These are phyloP conservation scores for Cerceris ruficornis DNA, from an alignment of 2,888 invertebrate genomes.

Conservation along the genomic window DNA sequence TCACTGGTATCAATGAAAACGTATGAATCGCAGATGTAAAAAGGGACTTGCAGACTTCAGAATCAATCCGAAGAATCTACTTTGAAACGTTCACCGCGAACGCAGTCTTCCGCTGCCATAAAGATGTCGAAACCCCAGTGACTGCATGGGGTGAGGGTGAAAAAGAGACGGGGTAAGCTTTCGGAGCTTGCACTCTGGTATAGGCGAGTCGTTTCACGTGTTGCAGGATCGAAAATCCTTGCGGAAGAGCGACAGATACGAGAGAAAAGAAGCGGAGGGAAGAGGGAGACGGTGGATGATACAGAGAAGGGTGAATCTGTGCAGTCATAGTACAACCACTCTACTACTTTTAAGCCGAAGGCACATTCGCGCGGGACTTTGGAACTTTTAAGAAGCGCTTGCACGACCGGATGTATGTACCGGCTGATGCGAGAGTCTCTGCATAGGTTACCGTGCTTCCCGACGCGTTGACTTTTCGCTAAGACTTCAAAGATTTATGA, in stretches of 20 bases:
- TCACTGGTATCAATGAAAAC: no score
- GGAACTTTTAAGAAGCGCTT: slow-evolving; percentile 71
- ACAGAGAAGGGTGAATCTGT: slow-evolving; percentile 35
- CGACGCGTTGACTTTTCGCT: slow-evolving; percentile 24
- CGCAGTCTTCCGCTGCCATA: slow-evolving; percentile 35
- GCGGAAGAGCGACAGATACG: slow-evolving; percentile 9
- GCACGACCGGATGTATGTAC: slow-evolving; percentile 56
- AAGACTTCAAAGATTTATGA: slow-evolving; percentile 14
- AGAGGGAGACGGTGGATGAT: slow-evolving; percentile 19
- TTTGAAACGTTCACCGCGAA: slow-evolving; percentile 14
- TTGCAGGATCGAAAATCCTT: slow-evolving; percentile 50
- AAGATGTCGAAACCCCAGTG: slow-evolving; percentile 36
- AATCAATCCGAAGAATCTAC: background rate
- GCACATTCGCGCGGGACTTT: slow-evolving; percentile 57
- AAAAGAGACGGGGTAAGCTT: slow-evolving; percentile 22
- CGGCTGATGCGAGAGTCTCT: slow-evolving; percentile 52
- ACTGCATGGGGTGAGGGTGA: slow-evolving; percentile 30
- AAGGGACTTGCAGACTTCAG: background rate
- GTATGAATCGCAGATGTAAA: no score
- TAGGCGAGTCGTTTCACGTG: slow-evolving; percentile 61
- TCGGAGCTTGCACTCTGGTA: slow-evolving; percentile 48
- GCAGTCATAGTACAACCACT: slow-evolving; percentile 42
- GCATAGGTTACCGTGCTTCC: slow-evolving; percentile 17
- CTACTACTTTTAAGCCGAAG: slow-evolving; percentile 50
- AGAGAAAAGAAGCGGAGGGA: slow-evolving; percentile 1